Conservation (phyloP, 2,113 vertebrate species). For the Astatotilapia flaviijosephi region DNA sequence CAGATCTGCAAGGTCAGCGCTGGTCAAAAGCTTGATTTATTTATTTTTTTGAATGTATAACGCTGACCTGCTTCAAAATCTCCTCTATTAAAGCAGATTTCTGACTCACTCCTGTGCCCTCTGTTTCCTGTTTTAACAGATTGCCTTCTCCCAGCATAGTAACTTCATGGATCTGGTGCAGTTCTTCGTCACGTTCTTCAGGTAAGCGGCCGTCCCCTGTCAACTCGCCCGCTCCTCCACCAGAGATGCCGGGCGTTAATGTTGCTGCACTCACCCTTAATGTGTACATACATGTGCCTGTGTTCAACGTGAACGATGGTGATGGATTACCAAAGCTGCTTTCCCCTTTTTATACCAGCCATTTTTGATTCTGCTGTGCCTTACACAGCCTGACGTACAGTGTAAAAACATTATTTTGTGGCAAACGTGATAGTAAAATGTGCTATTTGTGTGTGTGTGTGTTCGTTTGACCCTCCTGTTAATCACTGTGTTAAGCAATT, state of each 20-base stretch:
- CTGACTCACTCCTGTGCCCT: not conserved
- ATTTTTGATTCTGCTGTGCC: not conserved
- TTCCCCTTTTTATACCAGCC: not conserved
- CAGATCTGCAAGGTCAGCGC: slow-evolving; percentile 6
- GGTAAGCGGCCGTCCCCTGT: slow-evolving; percentile 68
- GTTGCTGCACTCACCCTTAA: not conserved
- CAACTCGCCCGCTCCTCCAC: not conserved
- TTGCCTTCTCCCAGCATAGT: slow-evolving; percentile 98
- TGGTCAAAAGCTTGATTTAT: not conserved
- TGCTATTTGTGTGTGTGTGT: not conserved
- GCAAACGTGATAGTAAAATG: not conserved
- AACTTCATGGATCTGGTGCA: slow-evolving; percentile 99
- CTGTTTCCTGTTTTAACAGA: slow-evolving; percentile 68
- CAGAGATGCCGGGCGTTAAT: not conserved
- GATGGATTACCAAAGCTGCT: slow-evolving; percentile 17
- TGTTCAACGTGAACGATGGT: not conserved
- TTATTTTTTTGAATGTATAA: not conserved
- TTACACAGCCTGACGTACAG: not conserved
- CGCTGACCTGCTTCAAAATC: slow-evolving; percentile 4
- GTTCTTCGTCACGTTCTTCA: slow-evolving; percentile 99
- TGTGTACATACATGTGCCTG: not conserved
- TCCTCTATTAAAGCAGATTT: not conserved
- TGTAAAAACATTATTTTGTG: not conserved
- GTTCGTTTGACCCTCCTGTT: not conserved
- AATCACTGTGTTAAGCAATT: not conserved